A percentile compares a stretch with the other conserved stretches of the same genome.
phyloP scores from a whole-genome alignment of 1,140 invertebrate species.

The Ruditapes philippinarum region DNA sequence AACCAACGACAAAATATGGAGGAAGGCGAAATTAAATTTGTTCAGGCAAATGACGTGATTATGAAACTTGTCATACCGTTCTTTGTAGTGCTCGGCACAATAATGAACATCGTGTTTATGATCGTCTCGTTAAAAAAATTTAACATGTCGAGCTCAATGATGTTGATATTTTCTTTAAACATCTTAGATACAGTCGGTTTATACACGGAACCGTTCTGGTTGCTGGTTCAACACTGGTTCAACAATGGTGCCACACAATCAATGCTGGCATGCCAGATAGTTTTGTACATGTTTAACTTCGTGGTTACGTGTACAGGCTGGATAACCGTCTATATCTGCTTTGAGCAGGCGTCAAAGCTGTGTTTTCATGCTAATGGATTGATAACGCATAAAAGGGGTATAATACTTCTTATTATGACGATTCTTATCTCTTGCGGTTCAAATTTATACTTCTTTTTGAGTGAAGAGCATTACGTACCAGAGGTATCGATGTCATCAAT shows the following conservation, averaged over 20 bases:
- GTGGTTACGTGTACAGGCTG: neutral
- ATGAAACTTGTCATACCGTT: neutral
- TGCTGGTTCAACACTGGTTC: neutral
- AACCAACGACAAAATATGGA: too few species aligned
- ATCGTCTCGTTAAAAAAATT: neutral
- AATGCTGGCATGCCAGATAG: neutral
- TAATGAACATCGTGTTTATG: conserved; percentile 19
- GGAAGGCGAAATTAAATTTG: neutral
- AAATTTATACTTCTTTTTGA: neutral
- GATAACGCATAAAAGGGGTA: neutral
- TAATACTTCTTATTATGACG: neutral
- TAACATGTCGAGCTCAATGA: neutral
- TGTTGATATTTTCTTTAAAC: conserved; percentile 2
- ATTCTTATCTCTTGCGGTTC: neutral
- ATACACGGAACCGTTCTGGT: conserved; percentile 19
- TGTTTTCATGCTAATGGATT: neutral
- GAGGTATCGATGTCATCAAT: neutral
- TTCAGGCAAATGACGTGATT: conserved; percentile 6
- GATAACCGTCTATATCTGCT: neutral
- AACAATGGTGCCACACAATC: neutral
- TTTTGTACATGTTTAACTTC: neutral
- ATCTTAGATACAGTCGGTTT: conserved; percentile 20
- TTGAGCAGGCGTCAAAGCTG: neutral
- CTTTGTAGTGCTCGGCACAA: neutral
- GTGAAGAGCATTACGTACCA: neutral